phyloP scores from a whole-genome alignment of 2,888 invertebrate species.

The Thelaira solivaga region DNA sequence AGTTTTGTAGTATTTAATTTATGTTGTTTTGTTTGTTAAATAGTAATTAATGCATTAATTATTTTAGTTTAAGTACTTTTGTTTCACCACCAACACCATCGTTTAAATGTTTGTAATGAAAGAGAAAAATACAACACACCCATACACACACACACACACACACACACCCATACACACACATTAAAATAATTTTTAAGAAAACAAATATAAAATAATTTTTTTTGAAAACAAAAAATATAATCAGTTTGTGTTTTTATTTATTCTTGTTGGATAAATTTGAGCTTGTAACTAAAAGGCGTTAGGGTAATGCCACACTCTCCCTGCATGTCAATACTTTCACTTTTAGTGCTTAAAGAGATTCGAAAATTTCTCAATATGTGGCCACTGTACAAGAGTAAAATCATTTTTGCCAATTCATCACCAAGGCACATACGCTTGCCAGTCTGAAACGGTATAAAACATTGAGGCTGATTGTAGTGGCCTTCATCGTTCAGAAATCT shows the following conservation, averaged over 20 bases:
- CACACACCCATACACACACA: constrained; percentile 12
- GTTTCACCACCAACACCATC: background rate
- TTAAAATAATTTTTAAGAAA: constrained; percentile 46
- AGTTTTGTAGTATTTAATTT: constrained; percentile 43
- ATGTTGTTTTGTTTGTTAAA: constrained; percentile 66
- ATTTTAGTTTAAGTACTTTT: constrained; percentile 34
- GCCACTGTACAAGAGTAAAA: constrained; percentile 81
- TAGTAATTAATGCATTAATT: constrained; percentile 66
- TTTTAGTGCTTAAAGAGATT: constrained; percentile 74
- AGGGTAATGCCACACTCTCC: constrained; percentile 88
- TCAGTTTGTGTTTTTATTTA: constrained; percentile 37
- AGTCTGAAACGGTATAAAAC: constrained; percentile 89
- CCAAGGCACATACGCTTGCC: constrained; percentile 92
- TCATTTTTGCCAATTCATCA: constrained; percentile 88
- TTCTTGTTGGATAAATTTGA: constrained; percentile 66
- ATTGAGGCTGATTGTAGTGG: constrained; percentile 80
- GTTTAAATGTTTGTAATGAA: background rate
- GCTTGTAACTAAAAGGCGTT: constrained; percentile 80
- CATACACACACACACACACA: background rate
- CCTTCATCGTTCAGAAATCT: constrained; percentile 84
- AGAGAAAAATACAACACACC: background rate
- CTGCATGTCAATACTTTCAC: constrained; percentile 79
- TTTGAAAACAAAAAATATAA: constrained; percentile 28
- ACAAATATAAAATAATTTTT: constrained; percentile 59
- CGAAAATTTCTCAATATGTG: constrained; percentile 81